Base-by-base conservation (phyloP, 2,797 vertebrate genomes). In the Heteromormyrus szaboi region DNA sequence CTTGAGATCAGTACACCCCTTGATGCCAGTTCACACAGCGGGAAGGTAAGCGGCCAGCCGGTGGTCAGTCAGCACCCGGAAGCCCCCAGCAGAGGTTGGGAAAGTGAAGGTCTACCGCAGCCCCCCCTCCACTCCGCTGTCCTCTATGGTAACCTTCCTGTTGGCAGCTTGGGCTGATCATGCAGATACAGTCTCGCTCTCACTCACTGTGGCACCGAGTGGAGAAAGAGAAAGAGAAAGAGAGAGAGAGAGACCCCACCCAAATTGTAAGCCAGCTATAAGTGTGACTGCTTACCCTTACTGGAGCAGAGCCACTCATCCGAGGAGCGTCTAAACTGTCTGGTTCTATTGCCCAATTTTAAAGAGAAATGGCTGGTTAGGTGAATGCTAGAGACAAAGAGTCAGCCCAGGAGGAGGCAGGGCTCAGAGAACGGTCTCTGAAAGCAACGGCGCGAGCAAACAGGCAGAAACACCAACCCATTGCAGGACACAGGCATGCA, bases 221-320 rank as follows among this genome's bases (percentile, higher is more conserved):
- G 44, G 62, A 12, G 2, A 50, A 9, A 50, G 48, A 11, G 9
- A 12, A 9, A 12, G 92, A 88, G 93, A 91, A 0, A 50, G 48
- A 44, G 5, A 17, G 51, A 53, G 51, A 53, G 51, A 53, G 12
- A 88, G 93, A 91, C 41, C 84, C 25, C 95, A 95, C 94, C 95
- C 95, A 94, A 91, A 90, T 88, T 90, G 86, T 68, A 92, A 93
- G 93, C 92, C 90, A 90, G 93, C 92, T 90, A 87, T 46, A 88
- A 89, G 87, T 92, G 53, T 92, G 94, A 90, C 87, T 86, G 91
- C 92, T 95, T 93, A 93, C 93, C 93, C 88, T 91, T 85, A 50
- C 72, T 90, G 91, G 0, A 84, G 91, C 90, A 92, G 90, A 90
- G 88, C 91, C 85, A 91, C 89, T 89, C 41, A 6, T 50, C 29